Conservation (phyloP, 2,888 invertebrate genomes). For the Scrobipalpa atriplicella region DNA sequence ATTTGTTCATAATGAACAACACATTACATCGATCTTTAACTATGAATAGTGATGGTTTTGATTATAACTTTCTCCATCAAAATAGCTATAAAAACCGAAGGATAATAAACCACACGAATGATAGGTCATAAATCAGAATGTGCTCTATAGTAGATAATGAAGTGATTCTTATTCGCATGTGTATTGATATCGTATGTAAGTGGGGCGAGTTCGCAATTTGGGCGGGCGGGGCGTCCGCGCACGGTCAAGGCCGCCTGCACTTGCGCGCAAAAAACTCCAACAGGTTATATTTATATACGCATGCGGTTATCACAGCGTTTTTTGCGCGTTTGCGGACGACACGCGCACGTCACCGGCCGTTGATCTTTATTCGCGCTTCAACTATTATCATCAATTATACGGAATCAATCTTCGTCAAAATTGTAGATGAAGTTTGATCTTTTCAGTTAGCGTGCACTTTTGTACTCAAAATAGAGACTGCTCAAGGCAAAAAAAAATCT, state of each 20-base stretch:
- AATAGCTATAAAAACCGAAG: constrained; percentile 2
- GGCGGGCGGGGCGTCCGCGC: constrained; percentile 50
- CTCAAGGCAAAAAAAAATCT: too few relatives aligned
- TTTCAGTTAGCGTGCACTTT: background rate
- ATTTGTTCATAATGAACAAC: background rate
- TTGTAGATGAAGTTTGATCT: background rate
- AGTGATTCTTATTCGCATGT: background rate
- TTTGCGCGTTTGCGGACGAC: constrained; percentile 43
- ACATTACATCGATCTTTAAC: background rate
- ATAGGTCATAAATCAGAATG: background rate
- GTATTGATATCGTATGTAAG: constrained; percentile 21
- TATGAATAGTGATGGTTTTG: background rate
- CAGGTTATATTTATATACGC: constrained; percentile 62
- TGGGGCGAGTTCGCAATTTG: constrained; percentile 51
- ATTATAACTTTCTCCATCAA: constrained; percentile 13
- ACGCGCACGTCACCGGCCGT: constrained; percentile 45
- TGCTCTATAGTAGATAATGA: constrained; percentile 4
- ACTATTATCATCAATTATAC: constrained; percentile 30
- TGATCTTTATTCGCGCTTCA: constrained; percentile 42
- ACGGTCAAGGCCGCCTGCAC: constrained; percentile 78
- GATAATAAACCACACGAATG: background rate
- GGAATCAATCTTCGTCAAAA: constrained; percentile 5
- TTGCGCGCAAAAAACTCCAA: constrained; percentile 71
- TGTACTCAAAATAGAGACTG: too few relatives aligned
- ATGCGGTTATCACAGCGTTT: constrained; percentile 59